phyloP scores from a whole-genome alignment of 2,797 vertebrate genomes.

The Sebastes ruberrimus region DNA sequence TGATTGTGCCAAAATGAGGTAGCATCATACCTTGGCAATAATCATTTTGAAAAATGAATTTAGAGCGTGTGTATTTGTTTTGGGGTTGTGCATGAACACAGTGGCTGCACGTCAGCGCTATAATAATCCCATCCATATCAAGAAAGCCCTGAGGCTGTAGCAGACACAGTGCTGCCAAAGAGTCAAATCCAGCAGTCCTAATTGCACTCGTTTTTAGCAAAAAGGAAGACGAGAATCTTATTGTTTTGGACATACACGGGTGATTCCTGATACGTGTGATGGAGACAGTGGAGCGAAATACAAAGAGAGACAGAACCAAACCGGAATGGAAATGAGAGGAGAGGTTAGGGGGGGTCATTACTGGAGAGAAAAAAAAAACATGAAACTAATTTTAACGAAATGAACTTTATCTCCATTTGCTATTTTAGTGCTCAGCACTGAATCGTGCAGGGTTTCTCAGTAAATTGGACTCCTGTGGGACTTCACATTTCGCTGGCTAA shows the following conservation, averaged over 20 bases:
- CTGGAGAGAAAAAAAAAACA: slow-evolving; percentile 2
- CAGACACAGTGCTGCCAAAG: slow-evolving; percentile 44
- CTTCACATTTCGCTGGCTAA: not conserved
- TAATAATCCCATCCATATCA: slow-evolving; percentile 58
- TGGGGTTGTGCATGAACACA: not conserved
- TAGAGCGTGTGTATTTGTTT: slow-evolving; percentile 16
- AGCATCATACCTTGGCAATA: slow-evolving; percentile 35
- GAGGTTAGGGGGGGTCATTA: slow-evolving; percentile 12
- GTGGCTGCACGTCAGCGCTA: slow-evolving; percentile 35
- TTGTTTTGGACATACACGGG: slow-evolving; percentile 55
- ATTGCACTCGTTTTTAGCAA: slow-evolving; percentile 52
- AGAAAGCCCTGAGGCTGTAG: slow-evolving; percentile 47
- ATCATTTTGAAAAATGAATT: slow-evolving; percentile 19
- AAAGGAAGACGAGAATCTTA: slow-evolving; percentile 41
- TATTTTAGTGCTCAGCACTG: slow-evolving; percentile 17
- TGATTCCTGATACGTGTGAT: slow-evolving; percentile 41
- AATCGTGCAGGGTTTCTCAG: slow-evolving; percentile 4
- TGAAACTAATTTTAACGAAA: slow-evolving; percentile 40
- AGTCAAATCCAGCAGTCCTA: slow-evolving; percentile 47
- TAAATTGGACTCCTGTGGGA: not conserved
- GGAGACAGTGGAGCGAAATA: slow-evolving; percentile 30
- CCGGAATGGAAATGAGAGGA: slow-evolving; percentile 1
- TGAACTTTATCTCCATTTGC: slow-evolving; percentile 18
- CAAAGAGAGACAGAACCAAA: slow-evolving; percentile 2
- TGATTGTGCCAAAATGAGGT: slow-evolving; percentile 41